Evolutionary conservation across 2,888 invertebrate genomes (phyloP), one percentile per base, ranked within the genome.

Genomic region (Acronicta alni): DNA sequence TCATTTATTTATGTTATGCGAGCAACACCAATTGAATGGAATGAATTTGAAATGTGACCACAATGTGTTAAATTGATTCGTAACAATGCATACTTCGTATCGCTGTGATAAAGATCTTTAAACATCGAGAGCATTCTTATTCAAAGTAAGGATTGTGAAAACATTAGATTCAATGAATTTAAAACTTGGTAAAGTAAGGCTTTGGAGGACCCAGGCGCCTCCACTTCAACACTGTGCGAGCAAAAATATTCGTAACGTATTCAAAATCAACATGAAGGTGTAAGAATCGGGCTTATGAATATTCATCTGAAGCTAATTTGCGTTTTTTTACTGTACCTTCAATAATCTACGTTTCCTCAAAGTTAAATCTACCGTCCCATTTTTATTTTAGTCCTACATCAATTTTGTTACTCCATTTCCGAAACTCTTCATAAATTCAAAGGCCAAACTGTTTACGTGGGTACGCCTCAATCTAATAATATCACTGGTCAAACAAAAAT

Each of bases 31-130:
- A 61, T 76, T 75, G 56, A 63, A 63, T 61, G 51, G 54, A 63
- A 47, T 61, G 51, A 59, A 70, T 74, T 73, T 75, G 69, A 67
- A 75, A 77, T 83, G 80, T n/a, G 80, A 72, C 67, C 65, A 73
- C 75, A 82, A 81, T 79, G 68, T 67, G 74, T 75, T 81, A 69
- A 81, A 85, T 84, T 80, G 81, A 77, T 79, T 77, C 70, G 75
- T 81, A 69, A 74, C 80, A 68, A 75, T 67, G 70, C 76, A 74
- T 69, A 62, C 57, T 65, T 58, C 61, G 67, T 68, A 56, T 65
- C 55, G 63, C 53, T 57, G 56, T 66, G 51, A 57, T 71, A 61
- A 67, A 69, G 67, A 35, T 44, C 16, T 23, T 43, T 62, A 67
- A 68, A 61, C 67, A 66, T 57, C 32, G 37, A 30, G 30, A 47